phyloP scores from a whole-genome alignment of 2,797 vertebrate genomes.

The Pseudochaenichthys georgianus region DNA sequence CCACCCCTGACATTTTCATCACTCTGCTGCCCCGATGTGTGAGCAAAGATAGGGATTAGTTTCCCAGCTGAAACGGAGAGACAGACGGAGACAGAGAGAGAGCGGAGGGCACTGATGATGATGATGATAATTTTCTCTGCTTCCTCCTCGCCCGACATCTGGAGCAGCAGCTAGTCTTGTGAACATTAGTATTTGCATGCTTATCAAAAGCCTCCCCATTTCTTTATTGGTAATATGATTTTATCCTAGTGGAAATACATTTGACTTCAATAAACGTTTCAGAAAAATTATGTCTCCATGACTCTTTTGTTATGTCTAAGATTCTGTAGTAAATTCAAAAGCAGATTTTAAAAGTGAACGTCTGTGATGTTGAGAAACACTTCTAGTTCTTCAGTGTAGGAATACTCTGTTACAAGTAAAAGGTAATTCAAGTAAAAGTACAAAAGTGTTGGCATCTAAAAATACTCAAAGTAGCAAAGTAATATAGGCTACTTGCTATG shows the following conservation, averaged over 20 bases:
- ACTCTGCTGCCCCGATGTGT: slow-evolving; percentile 59
- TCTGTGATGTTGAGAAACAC: neutral
- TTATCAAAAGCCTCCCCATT: slow-evolving; percentile 64
- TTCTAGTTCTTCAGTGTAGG: too few species aligned
- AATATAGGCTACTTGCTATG: too few species aligned
- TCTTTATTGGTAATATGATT: slow-evolving; percentile 78
- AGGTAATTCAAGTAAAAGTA: too few species aligned
- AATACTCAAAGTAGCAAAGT: too few species aligned
- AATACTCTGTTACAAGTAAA: too few species aligned
- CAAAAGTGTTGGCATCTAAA: too few species aligned
- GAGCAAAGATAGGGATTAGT: slow-evolving; percentile 59
- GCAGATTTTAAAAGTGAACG: neutral
- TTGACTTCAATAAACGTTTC: slow-evolving; percentile 86
- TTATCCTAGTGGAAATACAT: slow-evolving; percentile 64
- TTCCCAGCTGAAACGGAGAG: slow-evolving; percentile 44
- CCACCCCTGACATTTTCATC: slow-evolving; percentile 44
- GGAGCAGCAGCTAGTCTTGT: slow-evolving; percentile 69
- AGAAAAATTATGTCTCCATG: slow-evolving; percentile 56
- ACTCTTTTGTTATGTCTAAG: slow-evolving; percentile 14
- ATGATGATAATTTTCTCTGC: slow-evolving; percentile 20
- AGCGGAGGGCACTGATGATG: slow-evolving; percentile 12
- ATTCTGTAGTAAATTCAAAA: neutral
- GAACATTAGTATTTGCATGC: slow-evolving; percentile 85
- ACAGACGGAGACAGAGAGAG: slow-evolving; percentile 4
- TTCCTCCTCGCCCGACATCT: slow-evolving; percentile 41